A percentile compares a stretch with the other conserved stretches of the same genome.
Conservation (phyloP, 2,797 vertebrate species). For the Apogon talboti region DNA sequence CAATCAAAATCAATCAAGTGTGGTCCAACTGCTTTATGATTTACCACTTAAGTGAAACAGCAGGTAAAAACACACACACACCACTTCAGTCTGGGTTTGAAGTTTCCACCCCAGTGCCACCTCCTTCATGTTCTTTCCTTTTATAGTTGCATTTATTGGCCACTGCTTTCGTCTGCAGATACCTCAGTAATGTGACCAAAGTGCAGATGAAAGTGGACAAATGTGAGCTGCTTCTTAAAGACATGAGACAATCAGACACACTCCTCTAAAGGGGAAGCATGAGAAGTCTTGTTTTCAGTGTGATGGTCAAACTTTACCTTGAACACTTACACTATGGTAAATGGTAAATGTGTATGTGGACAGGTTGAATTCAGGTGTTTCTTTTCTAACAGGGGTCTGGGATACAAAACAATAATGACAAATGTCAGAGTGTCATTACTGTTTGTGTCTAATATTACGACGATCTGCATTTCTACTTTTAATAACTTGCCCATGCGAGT, state of each 20-base stretch:
- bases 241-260: not conserved
- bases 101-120: not conserved
- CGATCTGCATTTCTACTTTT: too few relatives aligned
- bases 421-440: too few relatives aligned
- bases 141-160: conserved; percentile 5
- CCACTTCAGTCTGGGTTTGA: conserved; percentile 8
- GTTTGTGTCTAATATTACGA: too few relatives aligned
- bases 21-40: not conserved
- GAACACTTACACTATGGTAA: conserved; percentile 56
- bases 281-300: conserved; percentile 36
- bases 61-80: not conserved
- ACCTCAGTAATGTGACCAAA: conserved; percentile 42
- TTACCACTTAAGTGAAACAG: not conserved
- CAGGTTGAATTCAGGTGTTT: conserved; percentile 48
- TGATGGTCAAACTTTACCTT: conserved; percentile 46
- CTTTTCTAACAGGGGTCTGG: too few relatives aligned
- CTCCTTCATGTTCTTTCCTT: not conserved
- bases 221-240: conserved; percentile 2
- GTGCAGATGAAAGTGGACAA: conserved; percentile 50
- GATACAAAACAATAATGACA: too few relatives aligned
- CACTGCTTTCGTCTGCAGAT: conserved; percentile 21
- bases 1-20: conserved; percentile 7
- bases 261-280: conserved; percentile 6
- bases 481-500: too few relatives aligned
- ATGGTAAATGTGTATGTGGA: too few relatives aligned